Base-by-base conservation (phyloP, 2,113 vertebrate genomes). In the Tor tambroides region DNA sequence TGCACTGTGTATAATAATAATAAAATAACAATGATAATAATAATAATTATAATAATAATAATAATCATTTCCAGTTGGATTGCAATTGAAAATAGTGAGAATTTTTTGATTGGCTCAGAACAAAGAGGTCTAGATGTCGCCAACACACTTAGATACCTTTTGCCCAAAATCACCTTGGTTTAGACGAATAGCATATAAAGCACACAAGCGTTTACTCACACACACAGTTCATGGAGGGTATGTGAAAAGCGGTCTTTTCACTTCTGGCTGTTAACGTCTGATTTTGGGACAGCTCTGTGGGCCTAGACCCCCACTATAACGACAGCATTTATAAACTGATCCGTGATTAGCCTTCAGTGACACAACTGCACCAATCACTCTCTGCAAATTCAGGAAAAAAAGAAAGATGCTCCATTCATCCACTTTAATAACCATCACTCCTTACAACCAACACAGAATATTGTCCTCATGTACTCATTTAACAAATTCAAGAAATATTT, bases 141-240 rank as follows among this genome's bases (percentile, higher is more conserved):
- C 63, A 79, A 92, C 93, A 93, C 95, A 87, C 87, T 87, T 94
- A 96, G 95, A 95, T 96, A 94, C 93, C 93, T 91, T 93, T 92
- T 93, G 94, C 94, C 95, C 93, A 93, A 91, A 82, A 82, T 86
- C 43, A 88, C 80, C 63, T 77, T 72, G 69, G 61, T 23, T 87
- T 59, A 77, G 12, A 56, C 19, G 82, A 19, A 75, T 21, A 30
- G 80, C 38, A 74, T 38, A 80, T 87, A 89, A 89, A 80, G 83
- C 75, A 87, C 80, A 89, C 79, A 67, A 76, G 51, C 75, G 43
- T 80, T 61, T 61, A 77, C 78, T 59, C 69, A 63, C 88, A 71
- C 71, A 12, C 87, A 75, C 65, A 43, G 67, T 88, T 85, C 81
- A 71, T 26, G 86, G 76, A 90, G 83, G 89, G 83, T 86, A 84